Evolutionary conservation across 2,888 invertebrate species (phyloP), one percentile per base, ranked within the genome.

Genomic region (Psylliodes chrysocephalus): DNA sequence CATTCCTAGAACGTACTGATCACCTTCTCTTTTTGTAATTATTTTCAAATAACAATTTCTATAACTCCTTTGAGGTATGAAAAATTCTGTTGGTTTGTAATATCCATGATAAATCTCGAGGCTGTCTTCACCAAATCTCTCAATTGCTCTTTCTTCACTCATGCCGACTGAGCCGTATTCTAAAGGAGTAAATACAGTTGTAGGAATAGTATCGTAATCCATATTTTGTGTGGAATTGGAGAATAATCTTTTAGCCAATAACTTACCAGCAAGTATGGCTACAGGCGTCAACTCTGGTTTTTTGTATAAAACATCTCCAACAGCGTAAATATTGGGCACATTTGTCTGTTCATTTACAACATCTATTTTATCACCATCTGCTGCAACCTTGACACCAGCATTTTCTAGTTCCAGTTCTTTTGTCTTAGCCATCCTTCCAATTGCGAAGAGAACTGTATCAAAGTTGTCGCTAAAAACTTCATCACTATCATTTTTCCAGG

Each of bases 11-110:
- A 96, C 88, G 74, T 86, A 87, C 82, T 93, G 91, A 67, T 91
- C 89, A 2, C 86, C 87, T 65, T 83, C 85, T 64, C 89, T 85
- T 59, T 87, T 79, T 46, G 91, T 89, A 35, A 95, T 86, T 1
- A 93, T 91, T 85, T 98, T 98, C 71, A 94, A 85, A 83, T 98
- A 98, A 83, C 98, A 98, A 81, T 91, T 90, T 76, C 90, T 89
- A 74, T 93, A 91, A 78, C 90, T 92, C 72, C 92, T 90, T 81
- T 95, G 92, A 12, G 97, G 94, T 67, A 98, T 89, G 77, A 95
- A 94, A 86, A 95, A 97, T 85, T 98, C 98, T 2, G 98, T 92
- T 33, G 98, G 97, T 82, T 93, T 94, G 84, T 96, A 97, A 82
- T 89, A 94, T 47, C 93, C 93, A 84, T 98, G 98, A 84, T 95